Conservation (phyloP, 2,797 vertebrate species). For the Pagetopsis macropterus region DNA sequence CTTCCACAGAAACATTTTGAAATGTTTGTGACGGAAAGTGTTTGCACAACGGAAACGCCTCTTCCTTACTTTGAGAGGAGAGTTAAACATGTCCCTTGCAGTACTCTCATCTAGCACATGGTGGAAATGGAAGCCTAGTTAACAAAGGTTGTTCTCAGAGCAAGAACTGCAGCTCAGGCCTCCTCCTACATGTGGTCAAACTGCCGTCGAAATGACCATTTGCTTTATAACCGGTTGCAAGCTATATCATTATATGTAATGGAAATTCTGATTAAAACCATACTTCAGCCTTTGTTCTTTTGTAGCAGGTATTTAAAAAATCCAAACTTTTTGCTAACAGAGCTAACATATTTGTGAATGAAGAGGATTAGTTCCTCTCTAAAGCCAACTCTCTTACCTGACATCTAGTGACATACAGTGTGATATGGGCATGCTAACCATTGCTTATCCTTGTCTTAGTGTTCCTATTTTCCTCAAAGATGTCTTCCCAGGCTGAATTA, state of each 20-base stretch:
- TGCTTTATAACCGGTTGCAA: too few species aligned
- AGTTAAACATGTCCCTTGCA: slow-evolving; percentile 36
- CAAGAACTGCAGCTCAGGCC: not conserved
- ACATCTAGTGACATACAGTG: not conserved
- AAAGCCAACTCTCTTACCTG: not conserved
- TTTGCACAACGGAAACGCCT: not conserved
- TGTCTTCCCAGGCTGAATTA: slow-evolving; percentile 4
- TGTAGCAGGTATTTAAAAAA: not conserved
- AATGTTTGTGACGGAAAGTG: slow-evolving; percentile 8
- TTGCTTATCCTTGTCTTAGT: not conserved
- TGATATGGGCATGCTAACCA: not conserved
- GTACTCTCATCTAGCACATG: slow-evolving; percentile 65
- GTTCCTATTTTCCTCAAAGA: slow-evolving; percentile 7
- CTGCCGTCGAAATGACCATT: too few species aligned
- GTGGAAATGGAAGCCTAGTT: slow-evolving; percentile 67
- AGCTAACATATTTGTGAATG: not conserved
- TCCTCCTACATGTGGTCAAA: not conserved
- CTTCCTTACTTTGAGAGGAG: not conserved
- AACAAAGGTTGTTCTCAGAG: slow-evolving; percentile 1
- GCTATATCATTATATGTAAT: not conserved
- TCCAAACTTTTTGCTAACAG: not conserved
- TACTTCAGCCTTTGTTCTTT: not conserved
- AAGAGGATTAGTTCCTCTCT: not conserved
- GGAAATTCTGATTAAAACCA: not conserved
- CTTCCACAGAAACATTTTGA: slow-evolving; percentile 1